Evolutionary conservation across 2,888 invertebrate species (phyloP).

Genomic region (Leucophenga maculata): DNA sequence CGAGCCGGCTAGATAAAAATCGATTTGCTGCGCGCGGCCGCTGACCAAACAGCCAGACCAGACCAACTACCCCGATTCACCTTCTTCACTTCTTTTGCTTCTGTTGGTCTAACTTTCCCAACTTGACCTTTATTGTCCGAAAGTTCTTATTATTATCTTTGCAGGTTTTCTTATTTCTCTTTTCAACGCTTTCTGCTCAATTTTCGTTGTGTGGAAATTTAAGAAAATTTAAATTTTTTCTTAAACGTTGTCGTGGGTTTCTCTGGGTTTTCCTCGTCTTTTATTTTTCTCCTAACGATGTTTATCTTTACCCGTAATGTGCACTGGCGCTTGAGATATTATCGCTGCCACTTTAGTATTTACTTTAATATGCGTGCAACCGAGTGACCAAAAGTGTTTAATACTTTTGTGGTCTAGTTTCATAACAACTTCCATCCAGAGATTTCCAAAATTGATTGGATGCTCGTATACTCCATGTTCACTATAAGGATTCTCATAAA

Average conservation of each 20-base stretch:
- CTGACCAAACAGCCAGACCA: constrained; percentile 8
- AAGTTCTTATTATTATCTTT: constrained; percentile 55
- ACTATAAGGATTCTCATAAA: too few species aligned
- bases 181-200: constrained; percentile 36
- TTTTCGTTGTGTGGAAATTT: constrained; percentile 34
- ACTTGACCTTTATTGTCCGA: constrained; percentile 65
- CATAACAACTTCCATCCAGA: too few species aligned
- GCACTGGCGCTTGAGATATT: constrained; percentile 61
- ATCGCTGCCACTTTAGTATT: constrained; percentile 39
- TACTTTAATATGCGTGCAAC: constrained; percentile 1
- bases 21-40: constrained; percentile 64
- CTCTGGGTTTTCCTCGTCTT: constrained; percentile 9
- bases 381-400: background rate
- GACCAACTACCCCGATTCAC: constrained; percentile 1
- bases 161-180: constrained; percentile 30
- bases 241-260: background rate
- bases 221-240: constrained; percentile 55
- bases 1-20: constrained; percentile 58
- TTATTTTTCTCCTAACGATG: constrained; percentile 47
- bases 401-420: background rate
- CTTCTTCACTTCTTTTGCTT: background rate
- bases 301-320: constrained; percentile 66
- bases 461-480: too few species aligned
- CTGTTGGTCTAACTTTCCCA: constrained; percentile 52
- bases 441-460: too few species aligned